Percentiles rank a stretch among this genome's conserved stretches.
These are phyloP conservation scores for Mormoops blainvillei DNA, from an alignment of 2,113 vertebrate species.

Conservation along the genomic window DNA sequence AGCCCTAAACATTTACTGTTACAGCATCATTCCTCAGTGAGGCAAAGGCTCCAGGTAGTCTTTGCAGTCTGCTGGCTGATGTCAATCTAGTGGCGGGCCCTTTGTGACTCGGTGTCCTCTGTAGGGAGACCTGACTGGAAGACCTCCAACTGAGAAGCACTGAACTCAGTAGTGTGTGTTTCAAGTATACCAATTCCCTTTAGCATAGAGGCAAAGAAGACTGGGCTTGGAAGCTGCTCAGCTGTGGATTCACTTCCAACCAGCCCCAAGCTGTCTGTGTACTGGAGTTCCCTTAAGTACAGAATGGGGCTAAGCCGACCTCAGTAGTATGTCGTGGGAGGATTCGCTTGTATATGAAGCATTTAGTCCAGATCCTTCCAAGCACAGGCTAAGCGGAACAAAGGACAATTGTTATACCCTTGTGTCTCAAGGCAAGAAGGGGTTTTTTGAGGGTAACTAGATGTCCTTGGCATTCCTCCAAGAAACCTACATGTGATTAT, in stretches of 20 bases:
- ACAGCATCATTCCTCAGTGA: not conserved
- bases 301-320: not conserved
- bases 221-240: not conserved
- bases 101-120: not conserved
- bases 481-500: slow-evolving; percentile 10
- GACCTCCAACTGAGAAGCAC: not conserved
- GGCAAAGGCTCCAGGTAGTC: not conserved
- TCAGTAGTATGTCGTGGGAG: not conserved
- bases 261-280: not conserved
- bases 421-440: not conserved
- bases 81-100: not conserved
- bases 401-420: not conserved
- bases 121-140: not conserved
- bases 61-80: not conserved
- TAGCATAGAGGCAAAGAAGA: not conserved
- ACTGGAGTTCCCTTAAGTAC: not conserved
- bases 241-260: not conserved
- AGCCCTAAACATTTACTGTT: not conserved
- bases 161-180: not conserved
- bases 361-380: not conserved
- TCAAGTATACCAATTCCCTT: not conserved
- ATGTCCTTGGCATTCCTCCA: not conserved
- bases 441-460: not conserved
- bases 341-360: not conserved
- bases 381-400: not conserved